Evolutionary conservation across 2,888 invertebrate species (phyloP).

Genomic region (Cephus sareptanus): DNA sequence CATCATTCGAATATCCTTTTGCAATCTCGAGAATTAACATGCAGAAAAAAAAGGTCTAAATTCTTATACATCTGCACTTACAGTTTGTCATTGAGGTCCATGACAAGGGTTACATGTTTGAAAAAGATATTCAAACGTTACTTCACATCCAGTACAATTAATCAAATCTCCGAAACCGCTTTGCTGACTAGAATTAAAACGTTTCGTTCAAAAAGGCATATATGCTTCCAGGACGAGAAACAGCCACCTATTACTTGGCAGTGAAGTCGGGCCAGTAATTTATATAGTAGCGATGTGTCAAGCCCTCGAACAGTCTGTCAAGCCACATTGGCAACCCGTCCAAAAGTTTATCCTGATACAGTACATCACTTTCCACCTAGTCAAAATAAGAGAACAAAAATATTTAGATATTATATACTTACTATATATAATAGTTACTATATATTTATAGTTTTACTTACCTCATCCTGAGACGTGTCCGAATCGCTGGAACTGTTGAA

Average conservation of each 20-base stretch:
- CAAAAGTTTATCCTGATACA: constrained; percentile 81
- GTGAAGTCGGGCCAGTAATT: constrained; percentile 99
- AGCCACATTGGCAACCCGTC: constrained; percentile 97
- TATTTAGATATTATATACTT: not conserved
- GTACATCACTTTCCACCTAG: constrained; percentile 67
- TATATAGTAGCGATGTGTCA: constrained; percentile 93
- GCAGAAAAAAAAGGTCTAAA: constrained; percentile 30
- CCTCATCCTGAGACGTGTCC: constrained; percentile 61
- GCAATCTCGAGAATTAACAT: not conserved
- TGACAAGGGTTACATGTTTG: not conserved
- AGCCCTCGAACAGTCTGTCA: constrained; percentile 95
- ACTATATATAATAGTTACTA: no score
- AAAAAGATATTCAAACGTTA: not conserved
- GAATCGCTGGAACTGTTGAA: constrained; percentile 78
- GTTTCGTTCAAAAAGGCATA: constrained; percentile 30
- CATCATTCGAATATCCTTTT: not conserved
- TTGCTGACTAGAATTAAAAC: constrained; percentile 44
- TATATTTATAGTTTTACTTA: constrained; percentile 28
- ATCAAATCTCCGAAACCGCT: constrained; percentile 17
- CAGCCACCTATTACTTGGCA: constrained; percentile 72
- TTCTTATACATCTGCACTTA: constrained; percentile 3
- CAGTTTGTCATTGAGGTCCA: not conserved
- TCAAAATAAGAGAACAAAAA: constrained; percentile 18
- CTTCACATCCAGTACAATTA: not conserved
- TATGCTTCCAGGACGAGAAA: constrained; percentile 23